Conservation (phyloP, 2,113 vertebrate genomes). For the Spea multiplicata region DNA sequence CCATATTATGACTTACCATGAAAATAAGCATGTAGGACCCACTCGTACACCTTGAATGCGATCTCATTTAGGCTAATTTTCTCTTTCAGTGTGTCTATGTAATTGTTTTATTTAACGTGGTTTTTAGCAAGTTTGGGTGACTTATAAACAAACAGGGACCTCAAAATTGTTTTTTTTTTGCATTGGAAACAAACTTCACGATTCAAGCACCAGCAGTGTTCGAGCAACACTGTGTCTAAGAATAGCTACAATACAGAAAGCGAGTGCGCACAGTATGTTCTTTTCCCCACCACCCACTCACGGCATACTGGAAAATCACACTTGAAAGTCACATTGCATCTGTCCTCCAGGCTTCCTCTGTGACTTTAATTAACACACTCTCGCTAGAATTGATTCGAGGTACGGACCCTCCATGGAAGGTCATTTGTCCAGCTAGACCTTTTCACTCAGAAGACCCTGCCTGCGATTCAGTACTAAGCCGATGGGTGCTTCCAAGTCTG, state of each 20-base stretch:
- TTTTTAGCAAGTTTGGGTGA: no score
- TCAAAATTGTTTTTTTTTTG: background rate
- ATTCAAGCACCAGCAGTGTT: background rate
- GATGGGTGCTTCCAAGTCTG: no score
- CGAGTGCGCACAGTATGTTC: constrained; percentile 36
- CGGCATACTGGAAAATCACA: constrained; percentile 12
- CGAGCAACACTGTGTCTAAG: background rate
- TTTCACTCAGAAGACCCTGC: background rate
- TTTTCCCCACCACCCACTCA: constrained; percentile 33
- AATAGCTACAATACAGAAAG: background rate
- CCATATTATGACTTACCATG: no score
- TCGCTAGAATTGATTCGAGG: background rate
- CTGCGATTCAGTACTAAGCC: background rate
- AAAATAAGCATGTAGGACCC: no score
- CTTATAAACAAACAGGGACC: background rate
- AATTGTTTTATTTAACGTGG: no score
- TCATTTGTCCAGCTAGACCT: background rate
- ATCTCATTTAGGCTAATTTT: no score
- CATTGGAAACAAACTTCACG: background rate
- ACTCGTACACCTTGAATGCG: no score
- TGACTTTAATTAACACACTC: constrained; percentile 31
- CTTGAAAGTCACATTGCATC: constrained; percentile 35
- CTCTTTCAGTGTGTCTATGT: no score
- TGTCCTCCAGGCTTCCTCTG: constrained; percentile 15
- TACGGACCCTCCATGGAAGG: background rate